A percentile compares a stretch with the other conserved stretches of the same genome.
phyloP scores from a whole-genome alignment of 2,113 vertebrate species.

The Oncorhynchus nerka region DNA sequence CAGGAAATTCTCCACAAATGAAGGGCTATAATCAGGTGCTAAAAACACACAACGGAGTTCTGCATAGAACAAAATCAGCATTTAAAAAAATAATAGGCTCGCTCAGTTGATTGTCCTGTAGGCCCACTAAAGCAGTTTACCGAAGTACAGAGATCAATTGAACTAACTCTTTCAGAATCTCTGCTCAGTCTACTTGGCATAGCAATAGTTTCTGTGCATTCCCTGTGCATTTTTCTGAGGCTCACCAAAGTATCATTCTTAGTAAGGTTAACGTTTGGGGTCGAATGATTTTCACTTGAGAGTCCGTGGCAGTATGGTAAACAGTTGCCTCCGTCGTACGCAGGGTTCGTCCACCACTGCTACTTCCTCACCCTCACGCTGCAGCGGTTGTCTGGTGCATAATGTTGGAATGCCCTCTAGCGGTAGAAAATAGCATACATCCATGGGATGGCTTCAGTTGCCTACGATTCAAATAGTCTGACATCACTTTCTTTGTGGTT shows the following conservation, averaged over 20 bases:
- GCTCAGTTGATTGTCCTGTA: background rate
- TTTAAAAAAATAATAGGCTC: background rate
- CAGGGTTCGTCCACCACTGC: background rate
- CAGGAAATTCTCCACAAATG: no score
- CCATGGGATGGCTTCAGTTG: background rate
- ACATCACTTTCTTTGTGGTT: background rate
- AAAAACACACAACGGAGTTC: background rate
- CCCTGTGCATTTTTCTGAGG: no score
- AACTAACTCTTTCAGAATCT: background rate
- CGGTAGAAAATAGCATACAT: constrained; percentile 11
- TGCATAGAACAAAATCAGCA: background rate
- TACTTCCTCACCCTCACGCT: background rate
- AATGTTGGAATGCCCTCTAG: constrained; percentile 54
- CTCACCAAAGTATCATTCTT: no score
- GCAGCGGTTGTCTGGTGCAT: background rate
- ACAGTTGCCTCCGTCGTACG: background rate
- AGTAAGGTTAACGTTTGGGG: no score
- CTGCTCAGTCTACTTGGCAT: no score
- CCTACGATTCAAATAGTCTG: background rate
- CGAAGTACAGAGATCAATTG: background rate
- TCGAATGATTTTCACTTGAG: no score
- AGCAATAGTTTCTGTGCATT: background rate
- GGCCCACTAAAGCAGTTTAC: background rate
- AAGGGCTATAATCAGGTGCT: background rate
- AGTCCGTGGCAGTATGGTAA: background rate